Evolutionary conservation across 2,888 invertebrate genomes (phyloP).

Genomic region (Cerastis rubricosa): DNA sequence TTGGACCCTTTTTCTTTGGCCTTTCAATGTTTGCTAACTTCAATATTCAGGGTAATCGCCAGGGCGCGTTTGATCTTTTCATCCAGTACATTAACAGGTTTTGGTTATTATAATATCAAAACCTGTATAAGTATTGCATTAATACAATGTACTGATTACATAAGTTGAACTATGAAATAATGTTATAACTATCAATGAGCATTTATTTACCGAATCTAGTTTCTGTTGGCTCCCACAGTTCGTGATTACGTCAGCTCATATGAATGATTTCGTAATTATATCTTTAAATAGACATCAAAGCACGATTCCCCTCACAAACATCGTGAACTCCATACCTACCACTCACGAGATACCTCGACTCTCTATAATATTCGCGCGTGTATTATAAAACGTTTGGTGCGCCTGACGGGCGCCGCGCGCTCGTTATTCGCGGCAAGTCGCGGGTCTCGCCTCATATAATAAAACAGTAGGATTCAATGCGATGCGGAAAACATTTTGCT

Average conservation of each 20-base stretch:
- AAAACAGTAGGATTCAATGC: slow-evolving; percentile 48
- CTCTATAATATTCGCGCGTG: background rate
- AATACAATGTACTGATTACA: slow-evolving; percentile 2
- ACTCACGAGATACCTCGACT: no score
- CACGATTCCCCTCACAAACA: background rate
- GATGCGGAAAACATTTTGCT: slow-evolving; percentile 52
- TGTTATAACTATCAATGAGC: background rate
- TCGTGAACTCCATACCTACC: no score
- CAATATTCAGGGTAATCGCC: background rate
- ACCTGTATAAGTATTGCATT: background rate
- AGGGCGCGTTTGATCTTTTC: background rate
- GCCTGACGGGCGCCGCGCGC: slow-evolving; percentile 9
- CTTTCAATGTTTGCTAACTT: background rate
- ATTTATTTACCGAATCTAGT: slow-evolving; percentile 1
- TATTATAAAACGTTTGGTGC: slow-evolving; percentile 20
- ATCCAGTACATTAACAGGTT: background rate
- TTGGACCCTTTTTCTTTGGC: background rate
- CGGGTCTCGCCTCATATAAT: slow-evolving; percentile 27
- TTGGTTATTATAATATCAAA: background rate
- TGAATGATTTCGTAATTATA: slow-evolving; percentile 15
- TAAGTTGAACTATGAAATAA: background rate
- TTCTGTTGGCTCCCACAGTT: slow-evolving; percentile 3
- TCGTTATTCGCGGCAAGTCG: slow-evolving; percentile 10
- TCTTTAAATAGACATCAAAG: slow-evolving; percentile 1
- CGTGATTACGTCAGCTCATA: background rate